Conservation (phyloP, 2,113 vertebrate species). For the Odontesthes bonariensis region DNA sequence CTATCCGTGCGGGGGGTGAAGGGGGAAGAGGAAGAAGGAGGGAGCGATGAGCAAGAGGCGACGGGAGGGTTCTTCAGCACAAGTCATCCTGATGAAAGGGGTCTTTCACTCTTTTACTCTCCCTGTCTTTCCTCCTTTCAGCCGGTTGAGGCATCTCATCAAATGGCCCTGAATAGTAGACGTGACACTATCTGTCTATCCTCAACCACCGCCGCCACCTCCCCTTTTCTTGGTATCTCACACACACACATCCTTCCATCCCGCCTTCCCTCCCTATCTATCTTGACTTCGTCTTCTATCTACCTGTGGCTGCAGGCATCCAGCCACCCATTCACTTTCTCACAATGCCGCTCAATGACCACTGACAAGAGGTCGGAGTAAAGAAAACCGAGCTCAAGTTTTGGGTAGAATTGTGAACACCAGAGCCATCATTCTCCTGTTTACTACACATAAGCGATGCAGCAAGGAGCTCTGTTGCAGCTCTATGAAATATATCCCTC, state of each 20-base stretch:
- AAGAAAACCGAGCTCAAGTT: not conserved
- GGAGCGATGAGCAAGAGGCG: slow-evolving; percentile 20
- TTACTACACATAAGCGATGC: not conserved
- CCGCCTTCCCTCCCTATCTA: slow-evolving; percentile 34
- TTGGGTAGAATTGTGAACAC: not conserved
- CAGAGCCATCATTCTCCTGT: not conserved
- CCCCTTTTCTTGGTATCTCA: slow-evolving; percentile 52
- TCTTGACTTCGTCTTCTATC: slow-evolving; percentile 44
- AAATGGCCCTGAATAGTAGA: slow-evolving; percentile 71
- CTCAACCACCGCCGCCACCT: slow-evolving; percentile 21
- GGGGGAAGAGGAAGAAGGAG: slow-evolving; percentile 29
- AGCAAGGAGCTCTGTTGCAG: not conserved
- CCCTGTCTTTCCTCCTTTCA: slow-evolving; percentile 61
- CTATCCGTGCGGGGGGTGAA: slow-evolving; percentile 35
- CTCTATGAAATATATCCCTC: not conserved
- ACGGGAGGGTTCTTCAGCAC: slow-evolving; percentile 38
- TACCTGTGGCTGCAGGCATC: slow-evolving; percentile 43
- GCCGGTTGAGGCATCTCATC: slow-evolving; percentile 70
- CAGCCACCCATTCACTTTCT: slow-evolving; percentile 52
- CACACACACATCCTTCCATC: slow-evolving; percentile 49
- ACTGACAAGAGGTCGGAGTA: slow-evolving; percentile 34
- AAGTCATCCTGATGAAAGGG: slow-evolving; percentile 70
- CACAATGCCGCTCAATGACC: slow-evolving; percentile 50
- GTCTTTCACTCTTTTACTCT: slow-evolving; percentile 65
- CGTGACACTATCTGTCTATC: slow-evolving; percentile 70